Base-by-base conservation (phyloP, 2,888 invertebrate species). In the Caradrina kadenii region DNA sequence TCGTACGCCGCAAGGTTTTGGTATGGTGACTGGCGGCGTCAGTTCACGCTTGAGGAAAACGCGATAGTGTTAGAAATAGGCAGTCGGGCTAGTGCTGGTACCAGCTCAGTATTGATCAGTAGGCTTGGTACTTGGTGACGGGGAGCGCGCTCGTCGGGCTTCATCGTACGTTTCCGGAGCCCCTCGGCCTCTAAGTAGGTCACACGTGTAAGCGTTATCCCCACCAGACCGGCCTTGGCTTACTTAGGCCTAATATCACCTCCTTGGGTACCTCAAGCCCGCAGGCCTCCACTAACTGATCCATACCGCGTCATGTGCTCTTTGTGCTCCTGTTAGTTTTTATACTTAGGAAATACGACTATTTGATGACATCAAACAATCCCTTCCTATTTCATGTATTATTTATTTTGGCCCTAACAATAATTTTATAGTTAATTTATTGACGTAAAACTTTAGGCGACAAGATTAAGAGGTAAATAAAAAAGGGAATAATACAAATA, bases 161-260 rank as follows among this genome's bases (percentile, higher is more conserved):
- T 49, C 65, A 80, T 94, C 95, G 94, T 87, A 79, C 74, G 84
- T 88, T 89, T 93, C 90, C 95, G 95, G 86, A 77, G 77, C 75
- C 86, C 85, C 81, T 94, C 94, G 94, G 92, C 75, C 79, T 76
- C 86, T 93, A 96, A 92, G 92, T 96, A 91, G 96, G 96, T 96
- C 96, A 96, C 96, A 96, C 96, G 96, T 96, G 96, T 95, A 93
- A 94, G 88, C 93, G 92, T 91, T 93, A 92, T 94, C 94, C 96
- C 95, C 94, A 89, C 94, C 91, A 92, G 86, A 80, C 88, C 93
- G 95, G 94, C 96, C 96, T 96, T 95, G 95, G 95, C 96, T 95
- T 95, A 95, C 93, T 94, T 94, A 90, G 87, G 79, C 86, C 89
- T 91, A 91, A 91, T 91, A 89, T 91, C 91, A 90, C 93, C 91